Evolutionary conservation across 2,888 invertebrate species (phyloP).

Genomic region (Cataglyphis livida): DNA sequence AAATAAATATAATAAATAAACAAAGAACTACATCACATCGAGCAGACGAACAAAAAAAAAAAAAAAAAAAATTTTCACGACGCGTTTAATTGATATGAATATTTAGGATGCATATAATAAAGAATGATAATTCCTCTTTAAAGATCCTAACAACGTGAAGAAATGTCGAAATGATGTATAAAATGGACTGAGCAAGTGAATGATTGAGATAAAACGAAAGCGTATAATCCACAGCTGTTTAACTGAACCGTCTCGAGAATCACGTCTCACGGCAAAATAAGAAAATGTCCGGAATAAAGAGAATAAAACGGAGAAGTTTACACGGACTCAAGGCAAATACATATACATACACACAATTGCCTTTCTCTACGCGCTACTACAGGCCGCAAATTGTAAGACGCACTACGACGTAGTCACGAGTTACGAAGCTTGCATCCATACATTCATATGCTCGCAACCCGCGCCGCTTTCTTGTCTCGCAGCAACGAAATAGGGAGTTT

Average conservation of each 20-base stretch:
- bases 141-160: constrained; percentile 60
- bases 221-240: background rate
- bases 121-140: background rate
- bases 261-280: constrained; percentile 63
- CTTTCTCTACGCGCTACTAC: constrained; percentile 67
- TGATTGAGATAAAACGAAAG: constrained; percentile 51
- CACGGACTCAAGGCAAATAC: constrained; percentile 61
- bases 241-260: constrained; percentile 3
- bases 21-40: no score
- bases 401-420: constrained; percentile 26
- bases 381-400: constrained; percentile 44
- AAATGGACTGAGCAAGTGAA: constrained; percentile 44
- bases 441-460: constrained; percentile 16
- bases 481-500: constrained; percentile 27
- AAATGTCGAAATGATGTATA: constrained; percentile 38
- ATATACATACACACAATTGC: constrained; percentile 55
- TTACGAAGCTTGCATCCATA: constrained; percentile 9
- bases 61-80: background rate
- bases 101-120: background rate
- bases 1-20: background rate
- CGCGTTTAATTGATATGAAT: background rate
- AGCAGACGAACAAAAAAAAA: background rate
- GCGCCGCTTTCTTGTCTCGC: constrained; percentile 41
- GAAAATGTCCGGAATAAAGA: constrained; percentile 65
- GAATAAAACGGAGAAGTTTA: constrained; percentile 55